phyloP scores from a whole-genome alignment of 2,797 vertebrate species.

The Anableps anableps region DNA sequence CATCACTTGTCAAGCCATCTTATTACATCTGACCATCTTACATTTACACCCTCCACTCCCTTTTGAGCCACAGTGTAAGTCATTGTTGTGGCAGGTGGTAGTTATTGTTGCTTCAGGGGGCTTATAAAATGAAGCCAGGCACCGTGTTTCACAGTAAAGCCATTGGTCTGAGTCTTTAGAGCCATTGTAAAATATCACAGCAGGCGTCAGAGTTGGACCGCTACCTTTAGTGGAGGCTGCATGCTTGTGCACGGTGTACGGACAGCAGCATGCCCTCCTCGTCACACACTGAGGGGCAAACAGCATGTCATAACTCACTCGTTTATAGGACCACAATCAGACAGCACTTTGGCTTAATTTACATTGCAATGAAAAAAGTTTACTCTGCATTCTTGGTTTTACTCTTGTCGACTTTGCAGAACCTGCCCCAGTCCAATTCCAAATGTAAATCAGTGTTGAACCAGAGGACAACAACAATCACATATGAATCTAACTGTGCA shows the following conservation, averaged over 20 bases:
- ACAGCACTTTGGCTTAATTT: not conserved
- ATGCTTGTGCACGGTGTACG: slow-evolving; percentile 12
- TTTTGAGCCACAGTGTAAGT: not conserved
- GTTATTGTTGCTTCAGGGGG: slow-evolving; percentile 35
- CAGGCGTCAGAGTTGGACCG: slow-evolving; percentile 1
- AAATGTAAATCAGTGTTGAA: not conserved
- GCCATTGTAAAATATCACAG: slow-evolving; percentile 48
- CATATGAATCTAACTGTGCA: not conserved
- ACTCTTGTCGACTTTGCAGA: not conserved
- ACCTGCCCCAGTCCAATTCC: not conserved
- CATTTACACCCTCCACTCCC: slow-evolving; percentile 16
- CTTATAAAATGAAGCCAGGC: slow-evolving; percentile 27
- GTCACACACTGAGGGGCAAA: slow-evolving; percentile 25
- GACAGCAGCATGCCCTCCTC: slow-evolving; percentile 36
- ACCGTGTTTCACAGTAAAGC: slow-evolving; percentile 10
- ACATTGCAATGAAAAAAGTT: not conserved
- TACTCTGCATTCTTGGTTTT: not conserved
- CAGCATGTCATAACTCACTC: slow-evolving; percentile 10
- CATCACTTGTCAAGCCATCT: not conserved
- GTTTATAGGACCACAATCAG: not conserved
- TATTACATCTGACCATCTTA: slow-evolving; percentile 13
- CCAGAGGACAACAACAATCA: not conserved
- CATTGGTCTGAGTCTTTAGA: slow-evolving; percentile 4
- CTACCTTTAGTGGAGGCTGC: slow-evolving; percentile 17
- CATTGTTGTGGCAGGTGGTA: slow-evolving; percentile 23